Evolutionary conservation across 2,113 vertebrate genomes (phyloP).

Genomic region (Sorex araneus): DNA sequence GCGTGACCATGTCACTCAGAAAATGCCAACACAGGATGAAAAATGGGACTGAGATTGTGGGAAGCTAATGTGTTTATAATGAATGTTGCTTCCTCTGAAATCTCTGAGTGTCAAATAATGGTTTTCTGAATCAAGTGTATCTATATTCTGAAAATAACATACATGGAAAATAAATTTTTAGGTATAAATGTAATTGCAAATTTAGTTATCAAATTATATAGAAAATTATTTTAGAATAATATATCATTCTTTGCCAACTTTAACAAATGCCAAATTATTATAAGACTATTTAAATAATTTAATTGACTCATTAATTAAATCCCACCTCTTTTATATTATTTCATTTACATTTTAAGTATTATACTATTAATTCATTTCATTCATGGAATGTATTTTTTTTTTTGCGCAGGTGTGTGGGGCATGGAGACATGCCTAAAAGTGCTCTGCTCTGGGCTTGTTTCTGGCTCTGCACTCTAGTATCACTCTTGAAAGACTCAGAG

Average conservation of each 20-base stretch:
- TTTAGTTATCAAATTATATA: not conserved
- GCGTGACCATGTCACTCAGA: not conserved
- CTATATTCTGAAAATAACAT: no score
- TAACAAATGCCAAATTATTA: constrained; percentile 11
- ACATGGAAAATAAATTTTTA: no score
- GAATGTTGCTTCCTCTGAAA: not conserved
- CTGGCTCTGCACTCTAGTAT: no score
- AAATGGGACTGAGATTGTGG: not conserved
- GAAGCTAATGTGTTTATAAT: not conserved
- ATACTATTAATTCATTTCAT: not conserved
- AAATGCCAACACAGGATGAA: not conserved
- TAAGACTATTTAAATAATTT: not conserved
- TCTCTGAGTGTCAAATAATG: no score
- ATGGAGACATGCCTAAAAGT: no score
- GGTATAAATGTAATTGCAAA: not conserved
- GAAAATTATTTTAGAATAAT: not conserved
- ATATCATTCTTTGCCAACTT: not conserved
- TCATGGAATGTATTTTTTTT: not conserved
- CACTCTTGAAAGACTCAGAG: no score
- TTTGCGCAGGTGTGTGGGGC: no score
- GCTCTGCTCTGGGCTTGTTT: no score
- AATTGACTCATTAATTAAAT: constrained; percentile 17
- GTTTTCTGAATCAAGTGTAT: no score
- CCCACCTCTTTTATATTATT: not conserved
- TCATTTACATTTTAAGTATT: not conserved